These are phyloP conservation scores for Cerastis rubricosa DNA, from an alignment of 2,888 invertebrate genomes.

Conservation along the genomic window DNA sequence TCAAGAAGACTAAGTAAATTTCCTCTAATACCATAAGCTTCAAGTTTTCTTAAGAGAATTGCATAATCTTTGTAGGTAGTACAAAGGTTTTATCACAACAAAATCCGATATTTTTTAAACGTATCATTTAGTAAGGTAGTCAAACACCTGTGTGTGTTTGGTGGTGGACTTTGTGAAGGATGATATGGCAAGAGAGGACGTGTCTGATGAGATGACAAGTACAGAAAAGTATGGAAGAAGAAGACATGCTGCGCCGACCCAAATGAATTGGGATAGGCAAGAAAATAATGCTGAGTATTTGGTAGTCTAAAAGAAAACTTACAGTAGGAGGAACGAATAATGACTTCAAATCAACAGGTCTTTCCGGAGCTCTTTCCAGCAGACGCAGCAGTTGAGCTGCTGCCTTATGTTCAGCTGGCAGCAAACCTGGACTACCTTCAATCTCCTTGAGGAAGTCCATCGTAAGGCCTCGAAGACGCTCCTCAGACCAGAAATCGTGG, in stretches of 20 bases:
- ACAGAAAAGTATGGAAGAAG: too few species aligned
- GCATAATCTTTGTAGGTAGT: too few species aligned
- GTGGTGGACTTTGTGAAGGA: too few species aligned
- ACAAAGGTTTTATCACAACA: background rate
- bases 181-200: too few species aligned
- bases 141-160: too few species aligned
- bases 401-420: constrained; percentile 97
- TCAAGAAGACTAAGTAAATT: too few species aligned
- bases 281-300: too few species aligned
- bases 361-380: constrained; percentile 94
- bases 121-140: background rate
- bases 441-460: constrained; percentile 97
- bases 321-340: constrained; percentile 93
- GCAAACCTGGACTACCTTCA: constrained; percentile 94
- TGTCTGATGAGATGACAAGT: too few species aligned
- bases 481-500: constrained; percentile 96
- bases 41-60: too few species aligned
- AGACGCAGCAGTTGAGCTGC: constrained; percentile 95
- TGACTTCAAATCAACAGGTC: constrained; percentile 93
- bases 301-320: constrained; percentile 67
- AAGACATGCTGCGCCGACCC: too few species aligned
- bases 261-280: too few species aligned
- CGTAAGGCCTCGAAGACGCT: constrained; percentile 93
- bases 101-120: background rate
- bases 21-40: too few species aligned